These are phyloP conservation scores for Cosmorhoe ocellata DNA, from an alignment of 2,888 invertebrate genomes.

Conservation along the genomic window DNA sequence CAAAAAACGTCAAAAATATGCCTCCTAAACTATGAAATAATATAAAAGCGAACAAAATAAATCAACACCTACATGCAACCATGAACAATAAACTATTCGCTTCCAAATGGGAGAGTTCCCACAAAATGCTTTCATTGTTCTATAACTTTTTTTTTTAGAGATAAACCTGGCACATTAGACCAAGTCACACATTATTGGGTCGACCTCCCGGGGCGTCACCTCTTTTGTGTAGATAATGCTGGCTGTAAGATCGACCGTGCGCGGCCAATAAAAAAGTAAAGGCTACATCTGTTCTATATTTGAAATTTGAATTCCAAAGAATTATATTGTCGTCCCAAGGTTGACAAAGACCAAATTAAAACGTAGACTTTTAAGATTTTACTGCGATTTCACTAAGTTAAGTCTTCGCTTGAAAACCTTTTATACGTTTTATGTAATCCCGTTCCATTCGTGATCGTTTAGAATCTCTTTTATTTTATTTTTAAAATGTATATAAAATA, in stretches of 20 bases:
- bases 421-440: neutral
- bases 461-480: neutral
- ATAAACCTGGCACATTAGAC: slow-evolving; percentile 45
- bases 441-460: neutral
- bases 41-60: slow-evolving; percentile 33
- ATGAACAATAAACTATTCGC: slow-evolving; percentile 28
- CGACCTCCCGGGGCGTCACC: slow-evolving; percentile 38
- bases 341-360: slow-evolving; percentile 33
- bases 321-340: slow-evolving; percentile 29
- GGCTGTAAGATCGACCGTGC: slow-evolving; percentile 11
- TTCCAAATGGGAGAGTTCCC: slow-evolving; percentile 30
- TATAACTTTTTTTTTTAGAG: slow-evolving; percentile 46
- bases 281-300: slow-evolving; percentile 31
- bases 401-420: slow-evolving; percentile 9
- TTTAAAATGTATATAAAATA: too few relatives aligned
- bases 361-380: slow-evolving; percentile 22
- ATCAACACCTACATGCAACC: slow-evolving; percentile 40
- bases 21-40: slow-evolving; percentile 25
- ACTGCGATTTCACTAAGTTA: slow-evolving; percentile 14
- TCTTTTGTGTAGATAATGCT: slow-evolving; percentile 31
- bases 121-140: slow-evolving; percentile 52
- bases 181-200: slow-evolving; percentile 36
- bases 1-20: slow-evolving; percentile 30
- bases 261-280: slow-evolving; percentile 23
- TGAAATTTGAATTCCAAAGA: slow-evolving; percentile 31